Base-by-base conservation (phyloP, 2,113 vertebrate genomes). In the Poeciliopsis occidentalis region DNA sequence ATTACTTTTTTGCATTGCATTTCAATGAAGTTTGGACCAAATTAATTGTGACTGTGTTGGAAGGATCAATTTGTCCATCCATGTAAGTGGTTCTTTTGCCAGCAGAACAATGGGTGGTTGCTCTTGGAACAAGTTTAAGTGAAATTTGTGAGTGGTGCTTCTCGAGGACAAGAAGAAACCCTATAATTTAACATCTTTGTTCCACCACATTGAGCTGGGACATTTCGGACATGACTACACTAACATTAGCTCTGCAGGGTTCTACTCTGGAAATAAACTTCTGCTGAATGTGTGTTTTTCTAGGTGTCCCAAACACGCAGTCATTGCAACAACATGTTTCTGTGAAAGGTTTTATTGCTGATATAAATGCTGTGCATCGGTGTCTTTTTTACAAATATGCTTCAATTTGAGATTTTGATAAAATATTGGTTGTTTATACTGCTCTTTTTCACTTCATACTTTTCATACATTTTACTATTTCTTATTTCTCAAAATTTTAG, bases 241-340 rank as follows among this genome's bases (percentile, higher is more conserved):
- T 76, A 78, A 75, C 60, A 41, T 85, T 75, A 70, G 64, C 81
- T 69, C 82, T 66, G 69, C 79, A 67, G 84, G 87, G 76, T 64
- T 68, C 82, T 71, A 24, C 70, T 34, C 69, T 82, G 63, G 66
- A 81, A 81, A 86, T 67, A 71, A 61, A 73, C 73, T 86, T 87
- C 30, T 88, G 88, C 91, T 90, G 85, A 90, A 75, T 63, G 8
- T 51, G 86, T 89, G 77, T 67, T 87, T 85, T 39, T 74, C 19
- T 64, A 32, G 76, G 67, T 57, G 60, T 63, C 83, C 75, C 54
- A 57, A 60, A 76, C 65, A 66, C 60, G 41, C n/a, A 26, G 60
- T 24, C 32, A 24, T 12, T 51, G 64, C 78, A 73, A 31, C 65
- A 80, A 73, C 31, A 24, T 8, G 57, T 65, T 73, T 27, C 11